phyloP scores from a whole-genome alignment of 2,113 vertebrate species.

The Neolamprologus toae region DNA sequence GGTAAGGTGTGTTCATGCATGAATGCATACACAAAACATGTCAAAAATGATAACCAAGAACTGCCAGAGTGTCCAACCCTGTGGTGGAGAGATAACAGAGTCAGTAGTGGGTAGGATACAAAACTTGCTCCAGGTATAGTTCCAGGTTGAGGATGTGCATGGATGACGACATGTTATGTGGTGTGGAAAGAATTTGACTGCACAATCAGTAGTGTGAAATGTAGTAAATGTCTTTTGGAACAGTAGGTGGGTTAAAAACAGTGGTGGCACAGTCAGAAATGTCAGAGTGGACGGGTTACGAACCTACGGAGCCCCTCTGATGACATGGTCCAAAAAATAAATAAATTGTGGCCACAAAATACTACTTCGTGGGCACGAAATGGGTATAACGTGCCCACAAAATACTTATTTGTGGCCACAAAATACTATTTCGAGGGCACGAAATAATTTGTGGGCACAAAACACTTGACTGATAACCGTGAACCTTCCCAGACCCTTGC shows the following conservation, averaged over 20 bases:
- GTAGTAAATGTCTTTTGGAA: neutral
- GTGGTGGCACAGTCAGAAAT: neutral
- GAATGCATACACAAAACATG: neutral
- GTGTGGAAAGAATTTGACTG: conserved; percentile 8
- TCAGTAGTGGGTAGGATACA: neutral
- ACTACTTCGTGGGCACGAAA: neutral
- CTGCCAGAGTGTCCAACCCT: conserved; percentile 3
- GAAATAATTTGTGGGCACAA: neutral
- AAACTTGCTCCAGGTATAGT: neutral
- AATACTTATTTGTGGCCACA: neutral
- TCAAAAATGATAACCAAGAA: conserved; percentile 18
- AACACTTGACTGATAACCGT: too few relatives aligned
- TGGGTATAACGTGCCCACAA: neutral
- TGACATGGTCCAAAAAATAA: neutral
- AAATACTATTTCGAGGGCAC: neutral
- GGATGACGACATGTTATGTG: neutral
- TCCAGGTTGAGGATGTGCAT: conserved; percentile 2
- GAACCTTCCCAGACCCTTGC: too few relatives aligned
- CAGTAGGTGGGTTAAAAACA: neutral
- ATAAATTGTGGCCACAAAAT: neutral
- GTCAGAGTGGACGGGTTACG: neutral
- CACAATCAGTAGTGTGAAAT: neutral
- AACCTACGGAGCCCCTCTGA: neutral
- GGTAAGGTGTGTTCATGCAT: neutral
- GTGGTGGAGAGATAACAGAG: conserved; percentile 21